Percentiles rank a stretch among this genome's conserved stretches.
phyloP scores from a whole-genome alignment of 2,797 vertebrate genomes.

The Amblyraja radiata region DNA sequence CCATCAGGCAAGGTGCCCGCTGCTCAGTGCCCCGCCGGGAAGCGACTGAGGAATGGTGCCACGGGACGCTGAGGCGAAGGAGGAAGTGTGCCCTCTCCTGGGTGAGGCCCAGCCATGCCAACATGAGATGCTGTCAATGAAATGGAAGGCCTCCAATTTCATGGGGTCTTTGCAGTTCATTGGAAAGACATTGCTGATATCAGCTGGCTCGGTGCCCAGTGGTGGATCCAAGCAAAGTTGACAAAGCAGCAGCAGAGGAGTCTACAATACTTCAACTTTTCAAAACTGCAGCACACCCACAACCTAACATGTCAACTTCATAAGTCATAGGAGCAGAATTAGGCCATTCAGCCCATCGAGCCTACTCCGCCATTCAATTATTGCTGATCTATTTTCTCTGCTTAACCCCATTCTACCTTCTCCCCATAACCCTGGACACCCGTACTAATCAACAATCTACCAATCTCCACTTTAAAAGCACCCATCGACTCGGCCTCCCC shows the following conservation, averaged over 20 bases:
- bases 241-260: background rate
- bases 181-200: background rate
- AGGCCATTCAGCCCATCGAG: no score
- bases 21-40: background rate
- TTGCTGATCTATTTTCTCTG: no score
- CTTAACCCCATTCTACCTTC: no score
- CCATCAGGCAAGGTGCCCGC: background rate
- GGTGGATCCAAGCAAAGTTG: background rate
- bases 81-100: background rate
- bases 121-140: background rate
- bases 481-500: no score
- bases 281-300: background rate
- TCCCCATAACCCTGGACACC: no score
- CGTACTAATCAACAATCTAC: no score
- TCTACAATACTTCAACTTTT: background rate
- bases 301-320: background rate
- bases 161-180: background rate
- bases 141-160: background rate
- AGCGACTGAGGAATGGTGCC: background rate
- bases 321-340: no score
- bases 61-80: background rate
- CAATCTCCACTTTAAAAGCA: no score
- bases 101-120: background rate
- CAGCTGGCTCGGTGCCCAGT: background rate
- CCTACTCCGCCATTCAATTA: no score